Conservation (phyloP, 2,113 vertebrate genomes). For the Dipodomys stephensi region DNA sequence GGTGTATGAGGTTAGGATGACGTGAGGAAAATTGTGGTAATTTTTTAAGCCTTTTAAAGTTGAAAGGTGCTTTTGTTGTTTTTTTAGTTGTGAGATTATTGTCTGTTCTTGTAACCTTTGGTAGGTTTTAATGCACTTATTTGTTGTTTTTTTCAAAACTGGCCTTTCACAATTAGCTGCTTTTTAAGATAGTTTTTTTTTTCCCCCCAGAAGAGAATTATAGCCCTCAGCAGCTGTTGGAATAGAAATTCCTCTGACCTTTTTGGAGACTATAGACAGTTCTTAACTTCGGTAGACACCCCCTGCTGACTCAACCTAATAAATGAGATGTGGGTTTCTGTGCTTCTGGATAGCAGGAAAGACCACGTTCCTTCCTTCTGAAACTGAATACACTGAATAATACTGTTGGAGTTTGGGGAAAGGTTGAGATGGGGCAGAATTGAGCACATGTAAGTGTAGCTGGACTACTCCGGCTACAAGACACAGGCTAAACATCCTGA, state of each 20-base stretch:
- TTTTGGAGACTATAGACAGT: slow-evolving; percentile 48
- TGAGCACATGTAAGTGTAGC: not conserved
- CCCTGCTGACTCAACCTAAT: not conserved
- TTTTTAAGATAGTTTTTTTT: slow-evolving; percentile 36
- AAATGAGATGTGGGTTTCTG: not conserved
- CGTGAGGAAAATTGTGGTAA: not conserved
- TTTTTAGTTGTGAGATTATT: not conserved
- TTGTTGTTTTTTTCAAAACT: slow-evolving; percentile 48
- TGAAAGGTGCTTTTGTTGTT: not conserved
- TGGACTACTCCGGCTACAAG: not conserved
- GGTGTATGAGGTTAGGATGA: not conserved
- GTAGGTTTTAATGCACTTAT: slow-evolving; percentile 21
- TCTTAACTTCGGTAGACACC: not conserved
- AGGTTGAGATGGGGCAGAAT: not conserved
- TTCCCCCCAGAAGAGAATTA: slow-evolving; percentile 54
- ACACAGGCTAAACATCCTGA: not conserved
- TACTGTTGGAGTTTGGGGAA: not conserved
- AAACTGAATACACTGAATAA: not conserved
- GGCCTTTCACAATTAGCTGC: slow-evolving; percentile 37
- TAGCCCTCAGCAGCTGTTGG: slow-evolving; percentile 58
- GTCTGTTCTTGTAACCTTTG: slow-evolving; percentile 5
- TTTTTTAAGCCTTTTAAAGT: not conserved
- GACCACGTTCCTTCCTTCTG: not conserved
- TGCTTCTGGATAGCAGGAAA: not conserved
- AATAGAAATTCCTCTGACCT: slow-evolving; percentile 48